Percentiles rank a stretch among this genome's conserved stretches.
These are phyloP conservation scores for Apodemus sylvaticus DNA, from an alignment of 2,113 vertebrate genomes.

Conservation along the genomic window DNA sequence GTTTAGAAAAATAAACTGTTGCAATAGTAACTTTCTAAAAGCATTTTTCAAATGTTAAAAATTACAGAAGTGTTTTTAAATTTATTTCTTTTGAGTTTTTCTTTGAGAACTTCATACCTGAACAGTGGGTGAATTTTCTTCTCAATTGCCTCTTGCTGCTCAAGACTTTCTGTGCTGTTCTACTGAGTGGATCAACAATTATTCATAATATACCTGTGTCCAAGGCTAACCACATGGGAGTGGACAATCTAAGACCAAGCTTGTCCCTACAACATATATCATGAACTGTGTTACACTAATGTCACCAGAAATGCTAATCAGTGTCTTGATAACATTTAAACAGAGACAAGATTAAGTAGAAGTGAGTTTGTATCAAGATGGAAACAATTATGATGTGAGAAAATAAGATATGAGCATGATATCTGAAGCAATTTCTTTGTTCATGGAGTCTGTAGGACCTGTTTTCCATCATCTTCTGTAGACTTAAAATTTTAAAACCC, in stretches of 20 bases:
- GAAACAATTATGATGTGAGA: neutral
- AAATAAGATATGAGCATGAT: neutral
- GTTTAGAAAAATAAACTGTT: slow-evolving; percentile 13
- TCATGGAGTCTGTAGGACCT: neutral
- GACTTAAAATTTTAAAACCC: too few relatives aligned
- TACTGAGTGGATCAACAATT: neutral
- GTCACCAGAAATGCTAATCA: neutral
- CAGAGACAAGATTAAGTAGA: neutral
- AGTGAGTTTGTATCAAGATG: neutral
- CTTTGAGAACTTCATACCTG: neutral
- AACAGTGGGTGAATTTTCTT: too few relatives aligned
- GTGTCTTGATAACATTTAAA: neutral
- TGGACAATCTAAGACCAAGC: neutral
- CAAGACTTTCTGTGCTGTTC: neutral
- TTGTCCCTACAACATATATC: neutral
- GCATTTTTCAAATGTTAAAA: neutral
- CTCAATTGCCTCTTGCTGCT: too few relatives aligned
- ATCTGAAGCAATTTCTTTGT: neutral
- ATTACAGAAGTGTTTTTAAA: neutral
- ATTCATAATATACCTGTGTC: neutral
- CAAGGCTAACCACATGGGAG: too few relatives aligned
- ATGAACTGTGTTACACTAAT: neutral
- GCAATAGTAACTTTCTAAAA: neutral
- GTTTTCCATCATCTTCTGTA: neutral
- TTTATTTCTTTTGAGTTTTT: neutral